Evolutionary conservation across 2,113 vertebrate genomes (phyloP).

Genomic region (Serinus canaria): DNA sequence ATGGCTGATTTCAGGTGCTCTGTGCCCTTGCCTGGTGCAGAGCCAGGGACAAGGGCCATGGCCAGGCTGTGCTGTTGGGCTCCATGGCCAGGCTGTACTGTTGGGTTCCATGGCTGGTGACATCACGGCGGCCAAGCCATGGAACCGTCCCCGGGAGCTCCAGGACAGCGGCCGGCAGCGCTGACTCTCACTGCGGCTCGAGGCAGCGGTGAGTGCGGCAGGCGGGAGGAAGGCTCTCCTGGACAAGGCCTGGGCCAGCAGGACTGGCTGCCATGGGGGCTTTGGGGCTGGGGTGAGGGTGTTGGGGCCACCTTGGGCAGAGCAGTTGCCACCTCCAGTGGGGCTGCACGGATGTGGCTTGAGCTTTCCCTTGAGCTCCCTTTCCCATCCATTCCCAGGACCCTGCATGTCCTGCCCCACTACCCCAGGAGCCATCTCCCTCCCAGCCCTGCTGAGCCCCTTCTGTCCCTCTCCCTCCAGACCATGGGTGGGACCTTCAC

Average conservation of each 20-base stretch:
- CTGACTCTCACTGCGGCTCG: background rate
- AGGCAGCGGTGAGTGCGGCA: background rate
- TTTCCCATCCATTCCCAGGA: background rate
- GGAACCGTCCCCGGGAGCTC: too few species aligned
- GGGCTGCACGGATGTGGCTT: background rate
- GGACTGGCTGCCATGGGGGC: rapidly evolving
- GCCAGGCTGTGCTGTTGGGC: background rate
- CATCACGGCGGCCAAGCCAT: background rate
- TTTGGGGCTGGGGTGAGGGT: background rate
- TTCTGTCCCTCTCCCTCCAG: background rate
- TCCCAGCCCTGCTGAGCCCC: background rate
- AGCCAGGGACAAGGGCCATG: rapidly evolving
- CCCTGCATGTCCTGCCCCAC: background rate
- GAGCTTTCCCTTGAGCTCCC: background rate
- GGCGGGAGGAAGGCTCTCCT: background rate
- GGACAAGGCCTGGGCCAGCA: background rate
- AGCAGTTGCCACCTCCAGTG: background rate
- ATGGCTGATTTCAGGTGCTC: background rate
- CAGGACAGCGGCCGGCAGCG: rapidly evolving
- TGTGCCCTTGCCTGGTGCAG: too few species aligned
- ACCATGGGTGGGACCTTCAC: background rate
- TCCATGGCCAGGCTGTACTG: background rate
- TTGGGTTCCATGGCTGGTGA: background rate
- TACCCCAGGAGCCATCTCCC: background rate
- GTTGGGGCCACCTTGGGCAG: background rate